Evolutionary conservation across 2,888 invertebrate genomes (phyloP).

Genomic region (Thysanoteuthis rhombus): DNA sequence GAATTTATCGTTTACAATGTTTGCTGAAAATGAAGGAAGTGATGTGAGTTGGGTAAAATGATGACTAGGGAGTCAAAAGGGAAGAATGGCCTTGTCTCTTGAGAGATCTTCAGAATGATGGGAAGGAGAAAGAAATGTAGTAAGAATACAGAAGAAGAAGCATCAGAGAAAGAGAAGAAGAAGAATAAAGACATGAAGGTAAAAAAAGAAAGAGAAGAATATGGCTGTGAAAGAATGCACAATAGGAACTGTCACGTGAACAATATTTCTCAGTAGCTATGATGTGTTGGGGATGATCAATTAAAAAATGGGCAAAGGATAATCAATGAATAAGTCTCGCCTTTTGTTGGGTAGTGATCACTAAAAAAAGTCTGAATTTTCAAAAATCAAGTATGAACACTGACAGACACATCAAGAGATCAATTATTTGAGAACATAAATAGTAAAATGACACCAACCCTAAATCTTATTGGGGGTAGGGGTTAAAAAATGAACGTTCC

Average conservation of each 20-base stretch:
- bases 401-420: too few species aligned
- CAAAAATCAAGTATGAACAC: too few species aligned
- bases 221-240: background rate
- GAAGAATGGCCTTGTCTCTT: background rate
- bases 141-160: background rate
- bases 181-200: background rate
- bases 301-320: too few species aligned
- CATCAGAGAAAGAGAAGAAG: background rate
- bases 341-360: too few species aligned
- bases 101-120: background rate
- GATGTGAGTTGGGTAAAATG: background rate
- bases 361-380: too few species aligned
- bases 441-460: too few species aligned
- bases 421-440: too few species aligned
- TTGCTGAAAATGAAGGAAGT: background rate
- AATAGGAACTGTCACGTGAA: background rate
- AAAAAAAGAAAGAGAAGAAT: background rate
- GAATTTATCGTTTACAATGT: background rate
- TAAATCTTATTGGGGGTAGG: too few species aligned
- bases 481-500: too few species aligned
- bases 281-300: too few species aligned
- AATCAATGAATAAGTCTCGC: too few species aligned
- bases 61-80: background rate
- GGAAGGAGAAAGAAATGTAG: background rate
- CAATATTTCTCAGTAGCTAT: too few species aligned